Evolutionary conservation across 2,888 invertebrate genomes (phyloP), one percentile per base, ranked within the genome.

Genomic region (Chrysodeixis includens): DNA sequence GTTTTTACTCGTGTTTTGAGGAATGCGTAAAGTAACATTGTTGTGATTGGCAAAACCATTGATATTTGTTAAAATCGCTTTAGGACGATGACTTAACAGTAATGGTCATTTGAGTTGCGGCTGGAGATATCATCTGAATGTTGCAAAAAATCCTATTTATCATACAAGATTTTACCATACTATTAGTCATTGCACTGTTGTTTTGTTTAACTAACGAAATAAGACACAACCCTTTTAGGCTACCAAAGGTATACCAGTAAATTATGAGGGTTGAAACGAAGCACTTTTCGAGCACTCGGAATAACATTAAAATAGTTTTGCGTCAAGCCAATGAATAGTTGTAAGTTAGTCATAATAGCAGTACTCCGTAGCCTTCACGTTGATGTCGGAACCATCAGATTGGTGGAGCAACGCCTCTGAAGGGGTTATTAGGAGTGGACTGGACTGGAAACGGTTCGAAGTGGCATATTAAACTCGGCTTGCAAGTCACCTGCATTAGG

Each of bases 401-500:
- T 78, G 78, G 71, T 74, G 14, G 69, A 67, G 69, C 46, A 61
- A 77, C 78, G 78, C 78, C 81, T 81, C 77, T 72, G 83, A 83
- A 86, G 79, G 86, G 86, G 87, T 85, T 87, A 87, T 87, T 86
- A 86, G 68, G 61, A 79, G 67, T 63, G 78, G 69, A 73, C 77
- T 66, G 76, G 73, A 69, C 77, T 79, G 78, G 77, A 83, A 86
- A 84, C 85, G 83, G 84, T 78, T 74, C 71, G 64, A 81, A 81
- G 83, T 81, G 81, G 75, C 74, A 69, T 78, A 84, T 84, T 86
- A 86, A 81, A 81, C 73, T 75, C 59, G 80, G 83, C 87, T 85
- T 90, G 92, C 93, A 92, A 92, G 93, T 93, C 93, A 92, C 92
- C 88, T 92, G 92, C 91, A 90, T 90, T 90, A 90, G 84, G 68